Percentiles rank a stretch among this genome's conserved stretches.
Evolutionary conservation across 2,888 invertebrate species (phyloP).

Genomic region (Cerceris rybyensis): DNA sequence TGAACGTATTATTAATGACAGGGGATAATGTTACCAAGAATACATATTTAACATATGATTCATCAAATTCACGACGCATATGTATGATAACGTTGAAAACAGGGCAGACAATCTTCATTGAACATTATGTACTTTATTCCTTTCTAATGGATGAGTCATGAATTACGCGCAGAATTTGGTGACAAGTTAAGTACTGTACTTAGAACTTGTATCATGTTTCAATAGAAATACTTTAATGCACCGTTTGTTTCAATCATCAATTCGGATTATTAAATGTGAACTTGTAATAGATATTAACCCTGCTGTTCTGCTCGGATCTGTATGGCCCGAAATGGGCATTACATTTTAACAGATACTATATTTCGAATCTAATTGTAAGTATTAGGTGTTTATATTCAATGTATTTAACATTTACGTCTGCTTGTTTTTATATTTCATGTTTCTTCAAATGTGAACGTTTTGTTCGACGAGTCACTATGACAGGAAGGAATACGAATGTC

Average conservation of each 20-base stretch:
- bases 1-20: background rate
- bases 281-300: too few species aligned
- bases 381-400: too few species aligned
- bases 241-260: background rate
- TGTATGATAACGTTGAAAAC: background rate
- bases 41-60: background rate
- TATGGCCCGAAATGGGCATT: too few species aligned
- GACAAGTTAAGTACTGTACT: conserved; percentile 53
- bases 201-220: background rate
- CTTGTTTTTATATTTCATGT: too few species aligned
- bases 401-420: too few species aligned
- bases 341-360: too few species aligned
- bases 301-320: too few species aligned
- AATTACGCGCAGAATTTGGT: conserved; percentile 39
- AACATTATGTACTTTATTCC: conserved; percentile 19
- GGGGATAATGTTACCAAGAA: background rate
- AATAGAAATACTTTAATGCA: background rate
- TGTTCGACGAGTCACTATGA: too few species aligned
- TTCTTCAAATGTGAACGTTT: too few species aligned
- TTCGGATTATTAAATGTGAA: background rate
- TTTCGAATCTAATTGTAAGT: too few species aligned
- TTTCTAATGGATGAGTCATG: conserved; percentile 48
- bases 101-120: background rate
- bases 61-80: background rate
- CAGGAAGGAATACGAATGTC: too few species aligned